Conservation (phyloP, 1,140 invertebrate genomes). For the Cepaea nemoralis region DNA sequence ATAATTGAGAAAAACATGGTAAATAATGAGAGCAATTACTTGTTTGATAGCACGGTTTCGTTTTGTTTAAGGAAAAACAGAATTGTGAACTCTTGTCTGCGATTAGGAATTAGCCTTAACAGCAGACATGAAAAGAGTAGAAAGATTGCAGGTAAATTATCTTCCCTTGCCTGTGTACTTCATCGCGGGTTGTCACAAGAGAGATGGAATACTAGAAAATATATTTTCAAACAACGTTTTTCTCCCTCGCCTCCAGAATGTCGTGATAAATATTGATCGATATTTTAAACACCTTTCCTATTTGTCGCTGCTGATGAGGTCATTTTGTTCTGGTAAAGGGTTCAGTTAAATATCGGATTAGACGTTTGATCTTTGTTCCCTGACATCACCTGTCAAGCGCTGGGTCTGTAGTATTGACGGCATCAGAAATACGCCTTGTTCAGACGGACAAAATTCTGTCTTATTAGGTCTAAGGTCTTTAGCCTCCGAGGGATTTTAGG, state of each 20-base stretch:
- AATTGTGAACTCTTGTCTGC: background rate
- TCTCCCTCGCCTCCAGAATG: background rate
- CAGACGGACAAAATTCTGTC: background rate
- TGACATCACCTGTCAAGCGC: background rate
- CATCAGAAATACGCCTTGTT: background rate
- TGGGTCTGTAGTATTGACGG: background rate
- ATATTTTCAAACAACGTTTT: background rate
- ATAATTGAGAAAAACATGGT: background rate
- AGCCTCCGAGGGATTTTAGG: background rate
- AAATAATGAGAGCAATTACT: conserved; percentile 11
- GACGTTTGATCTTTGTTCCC: conserved; percentile 14
- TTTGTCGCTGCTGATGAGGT: background rate
- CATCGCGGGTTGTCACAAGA: background rate
- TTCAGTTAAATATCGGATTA: conserved; percentile 3
- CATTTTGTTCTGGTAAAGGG: conserved; percentile 6
- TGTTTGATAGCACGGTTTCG: background rate
- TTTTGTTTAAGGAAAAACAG: background rate
- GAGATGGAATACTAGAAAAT: background rate
- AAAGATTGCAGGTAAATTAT: background rate
- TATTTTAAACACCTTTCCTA: background rate
- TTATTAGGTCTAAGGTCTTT: background rate
- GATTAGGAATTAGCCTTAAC: conserved; percentile 18
- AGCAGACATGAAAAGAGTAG: background rate
- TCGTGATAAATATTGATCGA: background rate
- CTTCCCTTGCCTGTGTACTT: background rate